phyloP scores from a whole-genome alignment of 2,113 vertebrate species.

The Pomatostomus ruficeps region DNA sequence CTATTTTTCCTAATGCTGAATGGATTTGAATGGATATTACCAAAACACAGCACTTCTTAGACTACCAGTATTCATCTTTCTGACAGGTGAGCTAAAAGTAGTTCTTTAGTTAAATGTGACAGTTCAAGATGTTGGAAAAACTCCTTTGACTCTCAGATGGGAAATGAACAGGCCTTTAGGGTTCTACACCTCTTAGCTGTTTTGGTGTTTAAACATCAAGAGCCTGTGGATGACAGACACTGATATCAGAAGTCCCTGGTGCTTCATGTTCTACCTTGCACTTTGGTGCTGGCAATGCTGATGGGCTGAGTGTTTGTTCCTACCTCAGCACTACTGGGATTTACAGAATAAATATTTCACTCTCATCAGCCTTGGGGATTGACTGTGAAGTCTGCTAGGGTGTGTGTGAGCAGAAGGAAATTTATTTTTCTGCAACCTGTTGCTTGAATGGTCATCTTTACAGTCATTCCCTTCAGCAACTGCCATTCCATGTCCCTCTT shows the following conservation, averaged over 20 bases:
- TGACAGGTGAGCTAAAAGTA: not conserved
- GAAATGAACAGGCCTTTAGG: not conserved
- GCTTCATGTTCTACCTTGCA: not conserved
- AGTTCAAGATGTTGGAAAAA: not conserved
- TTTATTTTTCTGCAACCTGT: not conserved
- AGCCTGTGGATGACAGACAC: not conserved
- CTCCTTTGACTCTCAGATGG: not conserved
- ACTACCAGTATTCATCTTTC: not conserved
- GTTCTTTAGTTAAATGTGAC: not conserved
- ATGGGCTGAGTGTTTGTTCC: not conserved
- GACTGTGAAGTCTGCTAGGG: not conserved
- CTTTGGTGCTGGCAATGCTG: not conserved
- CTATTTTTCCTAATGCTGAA: not conserved
- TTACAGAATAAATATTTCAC: not conserved
- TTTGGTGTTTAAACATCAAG: not conserved
- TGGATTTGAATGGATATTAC: not conserved
- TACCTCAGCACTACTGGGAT: not conserved
- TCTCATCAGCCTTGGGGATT: not conserved
- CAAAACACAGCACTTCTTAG: too few species aligned
- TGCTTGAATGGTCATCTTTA: not conserved
- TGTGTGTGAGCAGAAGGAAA: not conserved
- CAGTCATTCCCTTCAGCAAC: not conserved
- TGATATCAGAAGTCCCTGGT: not conserved
- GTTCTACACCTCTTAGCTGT: not conserved
- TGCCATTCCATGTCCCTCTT: not conserved